A percentile compares a stretch with the other conserved stretches of the same genome.
Conservation (phyloP, 2,113 vertebrate genomes). For the Sphyrna mokarran region DNA sequence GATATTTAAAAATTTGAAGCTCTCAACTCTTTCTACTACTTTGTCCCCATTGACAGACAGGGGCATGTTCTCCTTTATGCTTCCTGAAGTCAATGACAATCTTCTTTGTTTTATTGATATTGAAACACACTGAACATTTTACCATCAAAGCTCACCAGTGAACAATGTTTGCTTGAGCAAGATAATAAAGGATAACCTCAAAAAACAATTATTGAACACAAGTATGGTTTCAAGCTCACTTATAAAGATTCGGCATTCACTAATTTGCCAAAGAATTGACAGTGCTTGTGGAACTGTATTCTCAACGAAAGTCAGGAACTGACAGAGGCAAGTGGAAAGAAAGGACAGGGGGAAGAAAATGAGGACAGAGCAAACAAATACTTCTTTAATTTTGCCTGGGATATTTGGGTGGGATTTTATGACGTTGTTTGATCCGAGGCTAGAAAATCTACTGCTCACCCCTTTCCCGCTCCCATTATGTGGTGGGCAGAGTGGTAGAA, state of each 20-base stretch:
- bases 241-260: neutral
- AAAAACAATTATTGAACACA: neutral
- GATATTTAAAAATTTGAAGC: too few species aligned
- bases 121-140: too few species aligned
- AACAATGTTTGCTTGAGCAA: neutral
- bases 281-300: neutral
- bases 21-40: too few species aligned
- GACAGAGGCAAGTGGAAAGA: neutral
- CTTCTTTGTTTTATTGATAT: too few species aligned
- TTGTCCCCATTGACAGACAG: too few species aligned
- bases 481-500: too few species aligned
- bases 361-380: neutral
- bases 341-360: neutral
- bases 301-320: neutral
- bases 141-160: neutral
- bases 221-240: neutral
- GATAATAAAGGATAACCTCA: neutral
- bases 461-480: too few species aligned
- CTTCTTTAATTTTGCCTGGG: neutral
- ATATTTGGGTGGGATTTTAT: neutral
- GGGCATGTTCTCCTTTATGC: too few species aligned
- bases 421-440: too few species aligned
- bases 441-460: too few species aligned
- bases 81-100: too few species aligned
- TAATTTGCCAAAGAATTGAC: neutral